Evolutionary conservation across 1,140 invertebrate species (phyloP).

Genomic region (Brachionus paranguensis): DNA sequence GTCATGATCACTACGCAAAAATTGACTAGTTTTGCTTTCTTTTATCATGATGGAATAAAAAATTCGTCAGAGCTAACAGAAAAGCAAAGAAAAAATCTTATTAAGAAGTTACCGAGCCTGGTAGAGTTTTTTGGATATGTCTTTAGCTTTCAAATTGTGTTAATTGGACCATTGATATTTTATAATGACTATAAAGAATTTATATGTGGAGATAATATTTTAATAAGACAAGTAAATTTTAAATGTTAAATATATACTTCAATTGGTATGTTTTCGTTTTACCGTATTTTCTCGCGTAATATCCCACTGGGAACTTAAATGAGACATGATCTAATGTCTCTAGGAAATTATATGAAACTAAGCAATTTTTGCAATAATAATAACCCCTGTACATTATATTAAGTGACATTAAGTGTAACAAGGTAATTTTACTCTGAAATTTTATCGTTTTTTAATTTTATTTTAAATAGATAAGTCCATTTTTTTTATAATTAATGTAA

Average conservation of each 20-base stretch:
- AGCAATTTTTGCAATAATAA: too few species aligned
- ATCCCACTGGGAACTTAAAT: too few species aligned
- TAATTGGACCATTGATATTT: slow-evolving; percentile 40
- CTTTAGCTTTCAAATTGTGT: slow-evolving; percentile 18
- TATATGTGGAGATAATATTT: slow-evolving; percentile 31
- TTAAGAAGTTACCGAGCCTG: neutral
- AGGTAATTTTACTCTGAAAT: too few species aligned
- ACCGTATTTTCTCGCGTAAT: too few species aligned
- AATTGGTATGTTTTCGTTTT: too few species aligned
- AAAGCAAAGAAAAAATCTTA: neutral
- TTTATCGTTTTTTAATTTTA: too few species aligned
- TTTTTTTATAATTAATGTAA: too few species aligned
- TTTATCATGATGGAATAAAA: slow-evolving; percentile 72
- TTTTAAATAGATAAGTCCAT: too few species aligned
- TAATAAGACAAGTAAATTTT: neutral
- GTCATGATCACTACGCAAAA: slow-evolving; percentile 94
- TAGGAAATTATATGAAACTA: too few species aligned
- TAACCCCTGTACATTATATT: too few species aligned
- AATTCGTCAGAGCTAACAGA: neutral
- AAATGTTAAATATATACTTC: neutral
- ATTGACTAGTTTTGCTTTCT: slow-evolving; percentile 83
- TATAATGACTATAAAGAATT: slow-evolving; percentile 40
- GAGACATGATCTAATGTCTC: too few species aligned
- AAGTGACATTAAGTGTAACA: too few species aligned
- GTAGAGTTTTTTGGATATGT: neutral